A percentile compares a stretch with the other conserved stretches of the same genome.
phyloP scores from a whole-genome alignment of 2,888 invertebrate genomes.

The Nezara viridula region DNA sequence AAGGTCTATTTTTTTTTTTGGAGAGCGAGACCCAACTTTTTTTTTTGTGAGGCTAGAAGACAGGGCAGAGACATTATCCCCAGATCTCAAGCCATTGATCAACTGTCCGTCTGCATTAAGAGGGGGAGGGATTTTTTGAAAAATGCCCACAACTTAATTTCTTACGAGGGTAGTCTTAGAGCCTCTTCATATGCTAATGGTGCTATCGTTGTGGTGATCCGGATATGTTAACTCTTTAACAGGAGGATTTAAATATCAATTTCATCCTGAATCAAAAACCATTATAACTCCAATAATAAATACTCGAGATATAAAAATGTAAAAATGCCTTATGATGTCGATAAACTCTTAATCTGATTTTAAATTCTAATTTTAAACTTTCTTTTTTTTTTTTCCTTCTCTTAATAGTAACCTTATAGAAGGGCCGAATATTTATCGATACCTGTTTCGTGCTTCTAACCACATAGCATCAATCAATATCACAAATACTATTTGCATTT shows the following conservation, averaged over 20 bases:
- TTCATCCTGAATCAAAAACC: neutral
- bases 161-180: neutral
- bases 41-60: neutral
- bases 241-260: neutral
- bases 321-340: neutral
- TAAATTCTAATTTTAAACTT: constrained; percentile 2
- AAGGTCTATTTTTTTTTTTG: neutral
- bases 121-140: constrained; percentile 16
- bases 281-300: neutral
- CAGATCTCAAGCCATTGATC: neutral
- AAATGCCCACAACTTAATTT: constrained; percentile 44
- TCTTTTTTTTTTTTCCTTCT: neutral
- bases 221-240: neutral
- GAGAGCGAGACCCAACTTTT: neutral
- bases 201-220: neutral
- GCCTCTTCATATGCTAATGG: constrained; percentile 17
- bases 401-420: neutral
- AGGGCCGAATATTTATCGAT: neutral
- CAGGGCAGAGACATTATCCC: constrained; percentile 13
- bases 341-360: neutral
- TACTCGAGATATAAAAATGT: neutral
- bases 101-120: constrained; percentile 27
- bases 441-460: neutral
- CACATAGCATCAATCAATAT: neutral
- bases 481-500: neutral